phyloP scores from a whole-genome alignment of 2,113 vertebrate species.

The Nettapus auritus region DNA sequence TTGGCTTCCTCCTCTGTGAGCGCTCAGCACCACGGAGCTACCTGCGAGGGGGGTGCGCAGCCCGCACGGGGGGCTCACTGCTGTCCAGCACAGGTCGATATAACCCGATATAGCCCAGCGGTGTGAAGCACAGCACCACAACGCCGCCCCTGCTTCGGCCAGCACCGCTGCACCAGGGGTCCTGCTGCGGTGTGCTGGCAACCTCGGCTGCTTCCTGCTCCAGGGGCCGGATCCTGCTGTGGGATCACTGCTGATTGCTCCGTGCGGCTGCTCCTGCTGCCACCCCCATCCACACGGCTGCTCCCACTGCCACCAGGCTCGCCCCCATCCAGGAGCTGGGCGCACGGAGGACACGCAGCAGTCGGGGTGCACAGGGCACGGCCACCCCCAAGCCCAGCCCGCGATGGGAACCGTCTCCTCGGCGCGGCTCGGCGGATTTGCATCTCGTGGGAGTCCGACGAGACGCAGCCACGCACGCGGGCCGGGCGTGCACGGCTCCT shows the following conservation, averaged over 20 bases:
- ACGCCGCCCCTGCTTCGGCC: rapidly evolving
- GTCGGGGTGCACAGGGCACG: background rate
- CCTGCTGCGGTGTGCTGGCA: background rate
- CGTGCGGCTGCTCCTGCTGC: background rate
- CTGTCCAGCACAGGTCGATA: background rate
- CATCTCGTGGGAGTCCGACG: rapidly evolving
- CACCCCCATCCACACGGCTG: background rate
- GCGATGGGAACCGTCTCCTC: background rate
- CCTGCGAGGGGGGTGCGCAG: rapidly evolving
- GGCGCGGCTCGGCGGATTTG: background rate
- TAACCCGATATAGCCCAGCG: background rate
- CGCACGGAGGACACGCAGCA: background rate
- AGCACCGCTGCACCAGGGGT: background rate
- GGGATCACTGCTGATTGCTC: background rate
- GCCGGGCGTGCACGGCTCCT: background rate
- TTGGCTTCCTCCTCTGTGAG: background rate
- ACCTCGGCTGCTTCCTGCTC: background rate
- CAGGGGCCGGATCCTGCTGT: background rate
- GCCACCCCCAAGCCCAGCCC: background rate
- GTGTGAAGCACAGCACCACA: background rate
- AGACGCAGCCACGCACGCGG: background rate
- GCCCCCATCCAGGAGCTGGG: background rate
- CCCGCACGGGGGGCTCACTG: background rate
- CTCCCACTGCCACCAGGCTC: background rate
- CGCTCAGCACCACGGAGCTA: rapidly evolving